Percentiles rank a stretch among this genome's conserved stretches.
Evolutionary conservation across 92 coral and sea anemone genomes (phyloP).

Genomic region (Paramuricea clavata): DNA sequence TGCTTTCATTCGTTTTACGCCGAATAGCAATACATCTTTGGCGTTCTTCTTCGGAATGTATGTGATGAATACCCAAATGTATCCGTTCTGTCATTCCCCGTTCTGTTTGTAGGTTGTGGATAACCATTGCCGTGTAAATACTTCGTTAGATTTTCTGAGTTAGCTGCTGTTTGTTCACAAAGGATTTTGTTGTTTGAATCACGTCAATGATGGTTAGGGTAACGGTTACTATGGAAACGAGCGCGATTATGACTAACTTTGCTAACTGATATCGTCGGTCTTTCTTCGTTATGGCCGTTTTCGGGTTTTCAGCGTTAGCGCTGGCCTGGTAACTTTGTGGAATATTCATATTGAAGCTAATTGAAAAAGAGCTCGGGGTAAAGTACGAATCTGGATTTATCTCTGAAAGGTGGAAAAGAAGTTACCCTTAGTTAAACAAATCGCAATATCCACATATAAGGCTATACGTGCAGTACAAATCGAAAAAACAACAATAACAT

Average conservation of each 20-base stretch:
- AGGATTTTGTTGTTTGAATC: not conserved
- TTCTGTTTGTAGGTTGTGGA: conserved; percentile 30
- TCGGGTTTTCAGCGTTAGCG: conserved; percentile 14
- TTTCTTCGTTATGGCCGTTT: conserved; percentile 5
- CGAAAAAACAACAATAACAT: no score
- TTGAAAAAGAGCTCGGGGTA: no score
- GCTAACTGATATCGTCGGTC: not conserved
- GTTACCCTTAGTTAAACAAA: no score
- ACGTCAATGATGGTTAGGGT: conserved; percentile 18
- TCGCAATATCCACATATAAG: no score
- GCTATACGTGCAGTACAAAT: no score
- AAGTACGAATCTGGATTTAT: no score
- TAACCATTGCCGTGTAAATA: conserved; percentile 17
- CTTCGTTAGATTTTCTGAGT: not conserved
- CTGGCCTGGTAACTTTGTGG: not conserved
- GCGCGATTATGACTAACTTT: conserved; percentile 2
- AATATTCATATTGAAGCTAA: not conserved
- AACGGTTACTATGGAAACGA: conserved; percentile 5
- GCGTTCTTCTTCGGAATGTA: not conserved
- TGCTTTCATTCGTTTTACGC: conserved; percentile 10
- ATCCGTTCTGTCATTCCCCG: conserved; percentile 12
- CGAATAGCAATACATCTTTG: not conserved
- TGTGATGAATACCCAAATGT: not conserved
- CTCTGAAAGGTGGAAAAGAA: no score
- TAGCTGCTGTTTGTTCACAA: not conserved